Evolutionary conservation across 2,113 vertebrate species (phyloP), one percentile per base, ranked within the genome.

Genomic region (Centropus unirufus): DNA sequence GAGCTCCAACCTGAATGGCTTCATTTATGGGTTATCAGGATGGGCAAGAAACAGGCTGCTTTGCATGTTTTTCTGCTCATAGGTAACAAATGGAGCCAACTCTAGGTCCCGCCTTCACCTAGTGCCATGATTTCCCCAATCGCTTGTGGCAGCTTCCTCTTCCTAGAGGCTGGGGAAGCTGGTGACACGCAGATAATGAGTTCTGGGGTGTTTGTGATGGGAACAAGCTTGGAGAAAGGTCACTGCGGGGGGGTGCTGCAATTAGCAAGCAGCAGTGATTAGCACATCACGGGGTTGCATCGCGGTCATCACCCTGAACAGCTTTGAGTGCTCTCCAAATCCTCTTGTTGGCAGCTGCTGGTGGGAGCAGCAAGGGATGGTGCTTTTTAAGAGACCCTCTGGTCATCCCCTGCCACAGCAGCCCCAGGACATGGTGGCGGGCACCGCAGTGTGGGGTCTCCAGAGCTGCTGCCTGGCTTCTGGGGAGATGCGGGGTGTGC

Each of bases 51-150:
- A 11, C 9, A 0, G 6, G 22, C 44, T 44, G 40, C 39, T 74
- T 4, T 0, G 7, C 19, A 1, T 32, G 66, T 13, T 46, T 27
- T 21, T 29, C 64, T 59, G 18, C 68, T 12, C 19, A 0, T 0
- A 30, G 83, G 18, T 30, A 47, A 15, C 2, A 11, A 4, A 8
- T 1, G 39, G 42, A 51, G 47, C 47, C 4, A 5, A 7, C 14
- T 27, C 58, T 10, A 9, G 11, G 32, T 46, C 12, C 51, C 14
- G 40, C 29, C 27, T 42, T 17, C 6, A n/a, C 1, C 34, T 59
- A 6, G 69, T 0, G 1, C 51, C 0, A 2, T 1, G 36, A 5
- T 26, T 34, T 21, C 52, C 40, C 1, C 0, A 4, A 17, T 18
- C 11, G 23, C 20, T 52, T 4, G 26, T n/a, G 36, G 55, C 58